Percentiles rank a stretch among this genome's conserved stretches.
Evolutionary conservation across 2,113 vertebrate species (phyloP).

Genomic region (Speoplatyrhinus poulsoni): DNA sequence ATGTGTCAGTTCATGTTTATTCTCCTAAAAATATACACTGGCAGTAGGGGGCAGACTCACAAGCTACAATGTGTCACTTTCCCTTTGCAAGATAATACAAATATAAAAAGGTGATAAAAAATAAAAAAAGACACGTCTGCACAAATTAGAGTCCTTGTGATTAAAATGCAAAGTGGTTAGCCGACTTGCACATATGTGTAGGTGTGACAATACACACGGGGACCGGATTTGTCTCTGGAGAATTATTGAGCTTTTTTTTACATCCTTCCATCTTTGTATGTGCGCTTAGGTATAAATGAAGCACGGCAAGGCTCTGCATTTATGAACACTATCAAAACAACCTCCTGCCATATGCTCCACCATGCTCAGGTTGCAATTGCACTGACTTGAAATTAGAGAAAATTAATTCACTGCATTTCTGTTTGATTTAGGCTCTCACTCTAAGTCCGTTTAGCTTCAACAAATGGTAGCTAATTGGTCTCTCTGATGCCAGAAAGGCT

Average conservation of each 20-base stretch:
- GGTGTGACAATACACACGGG: conserved; percentile 38
- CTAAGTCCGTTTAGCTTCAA: conserved; percentile 51
- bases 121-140: conserved; percentile 7
- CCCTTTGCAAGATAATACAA: neutral
- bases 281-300: conserved; percentile 66
- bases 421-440: conserved; percentile 56
- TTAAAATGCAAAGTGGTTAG: conserved; percentile 41
- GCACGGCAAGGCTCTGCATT: conserved; percentile 55
- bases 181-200: conserved; percentile 25
- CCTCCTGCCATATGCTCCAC: conserved; percentile 69
- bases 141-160: conserved; percentile 37
- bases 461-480: conserved; percentile 54
- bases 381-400: conserved; percentile 47
- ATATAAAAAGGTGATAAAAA: conserved; percentile 2
- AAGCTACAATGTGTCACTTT: neutral
- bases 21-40: neutral
- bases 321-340: conserved; percentile 66
- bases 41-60: neutral
- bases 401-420: conserved; percentile 45
- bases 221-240: neutral
- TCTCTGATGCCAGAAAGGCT: conserved; percentile 32
- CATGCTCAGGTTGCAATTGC: conserved; percentile 59
- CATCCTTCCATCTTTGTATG: conserved; percentile 55
- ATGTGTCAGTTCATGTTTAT: neutral
- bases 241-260: conserved; percentile 1